Base-by-base conservation (phyloP, 2,797 vertebrate genomes). In the Spinus pinus region DNA sequence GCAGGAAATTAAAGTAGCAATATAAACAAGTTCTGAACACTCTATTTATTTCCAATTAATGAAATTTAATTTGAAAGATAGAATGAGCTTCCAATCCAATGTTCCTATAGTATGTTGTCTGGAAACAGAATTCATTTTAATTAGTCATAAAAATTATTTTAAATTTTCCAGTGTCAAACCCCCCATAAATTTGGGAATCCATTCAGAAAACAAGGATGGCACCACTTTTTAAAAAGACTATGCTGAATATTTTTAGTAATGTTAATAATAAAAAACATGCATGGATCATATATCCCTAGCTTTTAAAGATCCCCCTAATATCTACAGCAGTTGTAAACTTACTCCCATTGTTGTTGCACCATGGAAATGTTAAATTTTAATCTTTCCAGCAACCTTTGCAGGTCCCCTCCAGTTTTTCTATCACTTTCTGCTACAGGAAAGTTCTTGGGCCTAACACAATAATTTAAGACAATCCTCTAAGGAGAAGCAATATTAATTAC, bases 31-130 rank as follows among this genome's bases (percentile, higher is more conserved):
- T 80, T 92, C 73, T 67, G 85, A 94, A 61, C 71, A 94, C 25
- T 83, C 82, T 51, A 66, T 92, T 95, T 95, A 49, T 90, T 94
- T 96, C 39, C 64, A 90, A 69, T 94, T 93, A 93, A 90, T 80
- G 60, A 86, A 90, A 93, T 90, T 83, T 74, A 74, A 93, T 93
- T 91, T 90, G 53, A 81, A 88, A 75, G 61, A 83, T 33, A 72
- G 46, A 86, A 74, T 58, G 69, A 93, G 71, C 22, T 94, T 94
- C 65, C 50, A 73, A 3, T 69, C 35, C 27, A 14, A 12, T 18
- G 41, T 81, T 31, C 47, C 72, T 86, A 41, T 65, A 65, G 5
- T 65, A 41, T 69, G 33, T 81, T 83, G 10, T 74, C 84, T 91
- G 57, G 65, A 81, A 82, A 78, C 15, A 71, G 10, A 85, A 75